Evolutionary conservation across 2,888 invertebrate species (phyloP).

Genomic region (Megamerina dolium): DNA sequence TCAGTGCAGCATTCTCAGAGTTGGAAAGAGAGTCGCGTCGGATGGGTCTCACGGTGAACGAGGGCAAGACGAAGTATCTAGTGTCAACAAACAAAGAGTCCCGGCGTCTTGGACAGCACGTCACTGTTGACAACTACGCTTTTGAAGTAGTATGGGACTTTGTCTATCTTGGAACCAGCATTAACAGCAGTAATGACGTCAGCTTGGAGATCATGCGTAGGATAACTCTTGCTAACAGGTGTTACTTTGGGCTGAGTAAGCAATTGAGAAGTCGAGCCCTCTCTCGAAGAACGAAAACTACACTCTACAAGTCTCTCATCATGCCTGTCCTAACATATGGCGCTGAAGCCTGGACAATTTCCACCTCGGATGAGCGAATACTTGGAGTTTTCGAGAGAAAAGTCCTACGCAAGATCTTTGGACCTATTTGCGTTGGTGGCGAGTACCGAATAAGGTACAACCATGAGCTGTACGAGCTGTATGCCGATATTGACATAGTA

Average conservation of each 20-base stretch:
- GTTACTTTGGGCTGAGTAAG: conserved; percentile 2
- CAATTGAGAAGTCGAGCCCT: conserved; percentile 3
- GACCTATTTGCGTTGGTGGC: not conserved
- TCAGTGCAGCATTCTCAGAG: no score
- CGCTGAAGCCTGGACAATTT: not conserved
- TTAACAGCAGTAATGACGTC: not conserved
- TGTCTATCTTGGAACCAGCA: conserved; percentile 2
- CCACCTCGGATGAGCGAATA: not conserved
- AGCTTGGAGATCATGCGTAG: conserved; percentile 1
- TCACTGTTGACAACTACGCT: not conserved
- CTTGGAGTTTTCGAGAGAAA: conserved; percentile 3
- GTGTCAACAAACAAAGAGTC: not conserved
- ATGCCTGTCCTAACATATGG: not conserved
- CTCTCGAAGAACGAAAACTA: not conserved
- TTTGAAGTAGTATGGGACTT: conserved; percentile 3
- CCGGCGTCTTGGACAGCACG: not conserved
- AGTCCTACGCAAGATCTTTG: not conserved
- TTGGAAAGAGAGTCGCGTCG: not conserved
- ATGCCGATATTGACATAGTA: not conserved
- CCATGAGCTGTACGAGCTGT: not conserved
- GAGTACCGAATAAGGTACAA: not conserved
- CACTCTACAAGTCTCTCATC: conserved; percentile 1
- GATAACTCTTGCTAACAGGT: not conserved
- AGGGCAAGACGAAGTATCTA: not conserved
- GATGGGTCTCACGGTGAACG: conserved; percentile 1